Evolutionary conservation across 2,888 invertebrate species (phyloP), one percentile per base, ranked within the genome.

Genomic region (Agonopterix arenella): DNA sequence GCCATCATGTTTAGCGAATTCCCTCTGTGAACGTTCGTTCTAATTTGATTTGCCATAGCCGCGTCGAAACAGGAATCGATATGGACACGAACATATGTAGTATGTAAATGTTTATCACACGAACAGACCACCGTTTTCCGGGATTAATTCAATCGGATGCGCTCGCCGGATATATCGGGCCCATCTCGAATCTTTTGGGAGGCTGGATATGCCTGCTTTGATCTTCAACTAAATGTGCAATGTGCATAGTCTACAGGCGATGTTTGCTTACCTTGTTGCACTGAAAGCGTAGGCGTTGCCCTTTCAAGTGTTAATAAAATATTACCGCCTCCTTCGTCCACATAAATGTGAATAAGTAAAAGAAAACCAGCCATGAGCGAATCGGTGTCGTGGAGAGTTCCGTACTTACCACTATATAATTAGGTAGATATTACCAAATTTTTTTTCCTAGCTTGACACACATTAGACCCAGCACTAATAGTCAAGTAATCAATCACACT

Each of bases 61-160:
- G 37, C 10, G 38, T 16, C 46, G 46, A 37, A 47, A 47, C 41
- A 47, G n/a, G 47, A 41, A n/a, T 40, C 40, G 40, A 40, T 40
- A n/a, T n/a, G n/a, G 9, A 40, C 41, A 47, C 50, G 37, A 52
- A 47, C 52, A 52, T 52, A 48, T 50, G 50, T 28, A 28, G 28
- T 43, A 47, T 47, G 51, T 46, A 52, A 54, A 54, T 52, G 51
- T 54, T 72, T 69, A 76, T 69, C 73, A 60, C 65, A 61, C 62
- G 64, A 66, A 65, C 66, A 62, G 61, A 63, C 68, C 67, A 61
- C 59, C 66, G 68, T 66, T 75, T 76, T 69, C 73, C 70, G 72
- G 76, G 80, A 82, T 83, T 83, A 84, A 84, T 84, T 82, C 77
- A 81, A 81, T 84, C 81, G 80, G 80, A 82, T 75, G 73, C 70